These are phyloP conservation scores for Callipepla squamata DNA, from an alignment of 2,113 vertebrate genomes.

Conservation along the genomic window DNA sequence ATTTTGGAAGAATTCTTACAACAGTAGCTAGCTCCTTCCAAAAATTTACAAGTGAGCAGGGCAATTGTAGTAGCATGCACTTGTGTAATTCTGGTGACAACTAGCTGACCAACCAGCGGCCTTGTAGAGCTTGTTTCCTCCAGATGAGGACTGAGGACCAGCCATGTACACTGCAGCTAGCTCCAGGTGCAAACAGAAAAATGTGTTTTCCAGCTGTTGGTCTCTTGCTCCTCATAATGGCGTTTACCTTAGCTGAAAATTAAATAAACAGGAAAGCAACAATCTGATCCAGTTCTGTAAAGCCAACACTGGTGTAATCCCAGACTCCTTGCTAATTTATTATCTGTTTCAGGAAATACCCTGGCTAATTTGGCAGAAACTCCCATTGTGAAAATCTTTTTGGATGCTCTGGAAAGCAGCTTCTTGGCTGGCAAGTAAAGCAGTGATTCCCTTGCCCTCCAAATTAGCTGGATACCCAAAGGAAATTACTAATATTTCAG, in stretches of 20 bases:
- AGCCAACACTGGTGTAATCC: background rate
- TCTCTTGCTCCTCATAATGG: background rate
- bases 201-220: background rate
- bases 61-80: background rate
- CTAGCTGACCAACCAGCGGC: background rate
- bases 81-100: background rate
- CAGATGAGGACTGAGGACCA: background rate
- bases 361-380: background rate
- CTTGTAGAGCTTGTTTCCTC: background rate
- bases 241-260: conserved; percentile 6
- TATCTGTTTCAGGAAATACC: conserved; percentile 22
- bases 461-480: conserved; percentile 31
- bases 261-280: conserved; percentile 32
- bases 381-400: background rate
- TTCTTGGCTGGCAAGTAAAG: conserved; percentile 8
- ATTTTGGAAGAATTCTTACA: background rate
- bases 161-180: background rate
- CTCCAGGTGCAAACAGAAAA: background rate
- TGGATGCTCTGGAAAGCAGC: background rate
- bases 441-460: background rate
- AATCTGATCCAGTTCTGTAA: background rate
- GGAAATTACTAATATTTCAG: conserved; percentile 21
- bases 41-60: background rate
- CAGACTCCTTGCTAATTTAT: background rate
- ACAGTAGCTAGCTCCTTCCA: background rate